These are phyloP conservation scores for Furcifer pardalis DNA, from an alignment of 2,797 vertebrate genomes.

Conservation along the genomic window DNA sequence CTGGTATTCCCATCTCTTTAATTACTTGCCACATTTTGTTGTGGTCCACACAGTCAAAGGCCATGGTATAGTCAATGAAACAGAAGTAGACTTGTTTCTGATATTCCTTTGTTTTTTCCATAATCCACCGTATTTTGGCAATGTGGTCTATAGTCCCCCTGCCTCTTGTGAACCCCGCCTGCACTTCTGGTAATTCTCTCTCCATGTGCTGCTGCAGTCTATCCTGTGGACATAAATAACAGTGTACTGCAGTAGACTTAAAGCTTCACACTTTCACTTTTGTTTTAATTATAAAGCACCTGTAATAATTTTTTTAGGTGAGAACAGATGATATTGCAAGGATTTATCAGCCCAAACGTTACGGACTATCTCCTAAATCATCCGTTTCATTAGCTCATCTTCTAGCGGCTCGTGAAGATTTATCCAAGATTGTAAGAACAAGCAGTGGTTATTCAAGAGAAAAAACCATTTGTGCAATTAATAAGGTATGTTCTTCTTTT, in stretches of 20 bases:
- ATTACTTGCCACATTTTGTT: too few relatives aligned
- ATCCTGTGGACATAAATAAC: neutral
- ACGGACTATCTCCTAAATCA: slow-evolving; percentile 81
- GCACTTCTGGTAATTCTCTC: too few relatives aligned
- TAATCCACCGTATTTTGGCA: too few relatives aligned
- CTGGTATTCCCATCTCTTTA: too few relatives aligned
- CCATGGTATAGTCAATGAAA: too few relatives aligned
- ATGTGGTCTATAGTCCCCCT: too few relatives aligned
- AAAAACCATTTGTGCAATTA: slow-evolving; percentile 89
- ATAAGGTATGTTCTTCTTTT: slow-evolving; percentile 82
- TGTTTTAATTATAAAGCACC: neutral
- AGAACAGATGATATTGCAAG: slow-evolving; percentile 92
- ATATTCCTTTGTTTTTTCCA: too few relatives aligned
- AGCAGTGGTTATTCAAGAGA: slow-evolving; percentile 89
- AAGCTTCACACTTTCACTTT: neutral
- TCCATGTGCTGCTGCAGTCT: too few relatives aligned
- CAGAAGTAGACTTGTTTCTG: too few relatives aligned
- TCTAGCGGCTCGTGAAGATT: slow-evolving; percentile 91
- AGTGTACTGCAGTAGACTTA: neutral
- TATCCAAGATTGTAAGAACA: slow-evolving; percentile 93
- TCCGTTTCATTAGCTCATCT: slow-evolving; percentile 83
- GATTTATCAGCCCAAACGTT: slow-evolving; percentile 91
- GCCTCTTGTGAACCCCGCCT: too few relatives aligned
- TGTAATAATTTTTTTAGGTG: slow-evolving; percentile 73
- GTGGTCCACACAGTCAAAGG: too few relatives aligned